These are phyloP conservation scores for Busseola fusca DNA, from an alignment of 2,888 invertebrate species.

Conservation along the genomic window DNA sequence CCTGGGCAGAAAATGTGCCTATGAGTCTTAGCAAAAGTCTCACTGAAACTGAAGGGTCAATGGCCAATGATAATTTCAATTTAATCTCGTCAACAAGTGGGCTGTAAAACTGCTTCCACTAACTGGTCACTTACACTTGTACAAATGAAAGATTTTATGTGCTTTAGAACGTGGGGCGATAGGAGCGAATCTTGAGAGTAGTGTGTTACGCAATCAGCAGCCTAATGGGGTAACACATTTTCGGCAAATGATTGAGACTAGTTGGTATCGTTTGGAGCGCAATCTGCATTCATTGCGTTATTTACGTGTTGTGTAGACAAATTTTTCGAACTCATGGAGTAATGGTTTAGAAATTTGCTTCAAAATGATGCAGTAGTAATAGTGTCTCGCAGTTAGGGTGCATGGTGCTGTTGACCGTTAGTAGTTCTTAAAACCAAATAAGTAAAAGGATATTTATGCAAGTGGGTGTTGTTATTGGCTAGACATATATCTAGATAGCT, in stretches of 20 bases:
- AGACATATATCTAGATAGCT: background rate
- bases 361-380: no score
- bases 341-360: no score
- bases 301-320: no score
- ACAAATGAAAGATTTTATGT: constrained; percentile 48
- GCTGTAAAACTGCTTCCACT: constrained; percentile 33
- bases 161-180: constrained; percentile 25
- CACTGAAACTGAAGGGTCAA: constrained; percentile 61
- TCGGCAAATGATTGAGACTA: no score
- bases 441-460: background rate
- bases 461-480: background rate
- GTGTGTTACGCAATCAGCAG: no score
- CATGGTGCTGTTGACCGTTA: background rate
- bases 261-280: no score
- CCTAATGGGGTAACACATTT: no score
- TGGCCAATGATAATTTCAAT: constrained; percentile 69
- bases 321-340: no score
- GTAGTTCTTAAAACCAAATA: background rate
- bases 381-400: no score
- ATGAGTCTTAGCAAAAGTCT: constrained; percentile 38
- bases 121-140: constrained; percentile 40
- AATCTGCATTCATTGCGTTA: no score
- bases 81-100: constrained; percentile 60
- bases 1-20: constrained; percentile 1
- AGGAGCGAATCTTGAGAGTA: constrained; percentile 11